A percentile compares a stretch with the other conserved stretches of the same genome.
These are phyloP conservation scores for Cecropterus lyciades DNA, from an alignment of 1,140 invertebrate genomes.

Conservation along the genomic window DNA sequence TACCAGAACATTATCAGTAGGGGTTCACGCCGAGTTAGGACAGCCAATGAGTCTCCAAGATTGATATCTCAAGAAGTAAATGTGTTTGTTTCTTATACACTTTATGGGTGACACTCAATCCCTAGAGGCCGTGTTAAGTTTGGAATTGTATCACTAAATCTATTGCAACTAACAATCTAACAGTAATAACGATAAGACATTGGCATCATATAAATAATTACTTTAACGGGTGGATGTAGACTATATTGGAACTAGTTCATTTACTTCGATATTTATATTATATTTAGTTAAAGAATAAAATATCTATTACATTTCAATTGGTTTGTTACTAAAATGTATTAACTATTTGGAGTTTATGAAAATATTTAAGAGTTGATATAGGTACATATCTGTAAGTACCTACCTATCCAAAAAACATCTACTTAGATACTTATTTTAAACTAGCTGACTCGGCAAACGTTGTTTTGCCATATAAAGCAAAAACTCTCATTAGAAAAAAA, in stretches of 20 bases:
- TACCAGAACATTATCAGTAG: slow-evolving; percentile 60
- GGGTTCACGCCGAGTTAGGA: slow-evolving; percentile 57
- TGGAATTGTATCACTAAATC: slow-evolving; percentile 38
- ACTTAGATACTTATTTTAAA: too few species aligned
- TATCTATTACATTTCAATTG: too few species aligned
- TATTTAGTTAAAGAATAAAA: too few species aligned
- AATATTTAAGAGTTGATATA: too few species aligned
- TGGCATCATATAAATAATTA: background rate
- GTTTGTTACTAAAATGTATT: too few species aligned
- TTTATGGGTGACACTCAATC: slow-evolving; percentile 45
- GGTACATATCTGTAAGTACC: too few species aligned
- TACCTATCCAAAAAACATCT: too few species aligned
- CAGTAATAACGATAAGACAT: slow-evolving; percentile 1
- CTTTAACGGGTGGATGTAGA: background rate
- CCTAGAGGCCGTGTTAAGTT: slow-evolving; percentile 40
- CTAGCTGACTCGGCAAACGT: too few species aligned
- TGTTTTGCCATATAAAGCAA: too few species aligned
- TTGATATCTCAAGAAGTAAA: slow-evolving; percentile 58
- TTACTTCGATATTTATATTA: too few species aligned
- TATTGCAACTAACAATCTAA: slow-evolving; percentile 21
- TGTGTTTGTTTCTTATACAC: slow-evolving; percentile 47
- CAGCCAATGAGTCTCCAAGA: slow-evolving; percentile 58
- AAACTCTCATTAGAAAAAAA: too few species aligned
- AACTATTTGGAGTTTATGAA: too few species aligned
- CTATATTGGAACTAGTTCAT: background rate